phyloP scores from a whole-genome alignment of 2,888 invertebrate genomes.

The Scotopteryx bipunctaria region DNA sequence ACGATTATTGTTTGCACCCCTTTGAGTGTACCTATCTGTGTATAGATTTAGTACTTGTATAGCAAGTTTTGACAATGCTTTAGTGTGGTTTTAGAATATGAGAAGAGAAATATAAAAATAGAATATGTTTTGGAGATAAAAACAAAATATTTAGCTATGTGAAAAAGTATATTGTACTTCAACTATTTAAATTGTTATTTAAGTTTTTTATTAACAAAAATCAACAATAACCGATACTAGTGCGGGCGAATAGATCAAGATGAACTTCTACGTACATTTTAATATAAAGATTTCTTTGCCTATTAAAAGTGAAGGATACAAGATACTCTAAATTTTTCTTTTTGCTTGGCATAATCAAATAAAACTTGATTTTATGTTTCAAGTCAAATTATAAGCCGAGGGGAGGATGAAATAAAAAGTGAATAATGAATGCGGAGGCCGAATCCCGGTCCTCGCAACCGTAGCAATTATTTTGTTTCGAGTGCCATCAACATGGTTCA shows the following conservation, averaged over 20 bases:
- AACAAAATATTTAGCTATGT: too few species aligned
- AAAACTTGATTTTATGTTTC: conserved; percentile 83
- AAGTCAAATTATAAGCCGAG: conserved; percentile 82
- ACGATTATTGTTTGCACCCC: conserved; percentile 39
- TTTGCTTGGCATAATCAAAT: conserved; percentile 77
- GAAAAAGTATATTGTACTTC: too few species aligned
- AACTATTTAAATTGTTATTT: too few species aligned
- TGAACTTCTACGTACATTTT: conserved; percentile 56
- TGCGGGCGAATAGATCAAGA: conserved; percentile 47
- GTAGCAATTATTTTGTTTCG: conserved; percentile 83
- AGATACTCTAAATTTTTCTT: conserved; percentile 68
- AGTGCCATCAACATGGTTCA: conserved; percentile 82
- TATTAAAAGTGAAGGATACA: conserved; percentile 72
- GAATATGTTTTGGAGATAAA: not conserved
- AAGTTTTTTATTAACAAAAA: not conserved
- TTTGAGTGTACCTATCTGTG: conserved; percentile 27
- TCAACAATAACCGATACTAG: conserved; percentile 19
- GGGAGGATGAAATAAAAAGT: conserved; percentile 81
- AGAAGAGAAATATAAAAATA: not conserved
- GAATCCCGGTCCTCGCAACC: conserved; percentile 78
- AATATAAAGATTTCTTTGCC: conserved; percentile 60
- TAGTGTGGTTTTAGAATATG: not conserved
- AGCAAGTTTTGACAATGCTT: conserved; percentile 9
- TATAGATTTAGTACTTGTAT: not conserved
- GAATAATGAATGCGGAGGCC: conserved; percentile 82